These are phyloP conservation scores for Sussaba pulchella DNA, from an alignment of 2,888 invertebrate species.

Conservation along the genomic window DNA sequence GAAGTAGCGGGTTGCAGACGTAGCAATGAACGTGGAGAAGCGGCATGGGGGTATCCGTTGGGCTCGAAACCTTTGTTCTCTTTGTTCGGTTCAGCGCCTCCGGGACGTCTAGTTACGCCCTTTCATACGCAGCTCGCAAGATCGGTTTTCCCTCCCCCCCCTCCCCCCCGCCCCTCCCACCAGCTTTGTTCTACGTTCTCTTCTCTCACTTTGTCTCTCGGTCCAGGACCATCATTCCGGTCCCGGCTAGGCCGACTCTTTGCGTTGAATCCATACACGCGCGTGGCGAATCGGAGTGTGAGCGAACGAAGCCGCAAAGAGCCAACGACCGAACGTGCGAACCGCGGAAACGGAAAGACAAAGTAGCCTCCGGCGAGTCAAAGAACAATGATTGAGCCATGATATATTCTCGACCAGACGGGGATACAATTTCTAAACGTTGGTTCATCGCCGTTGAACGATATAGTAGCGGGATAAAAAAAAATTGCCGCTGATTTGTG, in stretches of 20 bases:
- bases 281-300: background rate
- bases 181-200: slow-evolving; percentile 29
- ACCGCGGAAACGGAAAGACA: slow-evolving; percentile 1
- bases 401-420: background rate
- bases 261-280: background rate
- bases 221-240: background rate
- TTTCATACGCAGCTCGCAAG: slow-evolving; percentile 36
- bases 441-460: background rate
- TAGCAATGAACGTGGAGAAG: background rate
- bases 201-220: slow-evolving; percentile 2
- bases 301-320: slow-evolving; percentile 21
- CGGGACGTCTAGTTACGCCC: slow-evolving; percentile 27
- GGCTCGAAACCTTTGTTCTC: slow-evolving; percentile 35
- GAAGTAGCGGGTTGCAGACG: background rate
- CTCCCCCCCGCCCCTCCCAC: too few species aligned
- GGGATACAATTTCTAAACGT: background rate
- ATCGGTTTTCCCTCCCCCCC: slow-evolving; percentile 36
- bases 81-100: slow-evolving; percentile 39
- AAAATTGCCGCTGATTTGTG: background rate
- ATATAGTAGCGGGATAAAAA: background rate
- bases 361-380: background rate
- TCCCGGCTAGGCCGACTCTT: background rate
- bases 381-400: background rate
- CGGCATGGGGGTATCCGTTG: slow-evolving; percentile 17
- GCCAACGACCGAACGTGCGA: background rate